phyloP scores from a whole-genome alignment of 1,140 invertebrate species.

The Lamellibrachia luymesi region DNA sequence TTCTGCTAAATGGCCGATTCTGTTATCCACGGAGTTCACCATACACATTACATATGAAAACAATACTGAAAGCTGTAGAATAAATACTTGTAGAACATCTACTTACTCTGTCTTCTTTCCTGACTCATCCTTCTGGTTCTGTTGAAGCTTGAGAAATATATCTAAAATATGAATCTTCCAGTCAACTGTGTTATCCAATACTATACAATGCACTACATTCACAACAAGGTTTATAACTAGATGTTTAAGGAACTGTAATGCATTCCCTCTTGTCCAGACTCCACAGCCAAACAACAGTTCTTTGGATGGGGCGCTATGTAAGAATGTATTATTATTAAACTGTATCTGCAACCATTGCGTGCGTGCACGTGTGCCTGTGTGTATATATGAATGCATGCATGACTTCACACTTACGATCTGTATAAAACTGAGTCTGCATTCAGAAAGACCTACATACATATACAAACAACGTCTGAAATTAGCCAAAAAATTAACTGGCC shows the following conservation, averaged over 20 bases:
- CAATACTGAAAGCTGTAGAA: background rate
- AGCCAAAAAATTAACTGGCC: too few relatives aligned
- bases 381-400: background rate
- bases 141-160: constrained; percentile 47
- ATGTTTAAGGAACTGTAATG: too few relatives aligned
- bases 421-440: background rate
- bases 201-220: background rate
- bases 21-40: too few relatives aligned
- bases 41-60: background rate
- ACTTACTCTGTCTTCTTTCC: constrained; percentile 31
- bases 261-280: too few relatives aligned
- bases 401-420: background rate
- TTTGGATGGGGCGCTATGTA: background rate
- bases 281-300: too few relatives aligned
- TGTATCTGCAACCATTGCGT: background rate
- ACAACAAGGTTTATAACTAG: background rate
- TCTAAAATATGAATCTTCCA: constrained; percentile 35
- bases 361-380: background rate
- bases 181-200: background rate
- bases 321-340: background rate
- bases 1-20: too few relatives aligned
- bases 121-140: constrained; percentile 60
- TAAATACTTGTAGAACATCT: constrained; percentile 40
- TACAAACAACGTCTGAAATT: background rate
- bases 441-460: background rate